Evolutionary conservation across 2,888 invertebrate species (phyloP), one percentile per base, ranked within the genome.

Genomic region (Apodemia zela): DNA sequence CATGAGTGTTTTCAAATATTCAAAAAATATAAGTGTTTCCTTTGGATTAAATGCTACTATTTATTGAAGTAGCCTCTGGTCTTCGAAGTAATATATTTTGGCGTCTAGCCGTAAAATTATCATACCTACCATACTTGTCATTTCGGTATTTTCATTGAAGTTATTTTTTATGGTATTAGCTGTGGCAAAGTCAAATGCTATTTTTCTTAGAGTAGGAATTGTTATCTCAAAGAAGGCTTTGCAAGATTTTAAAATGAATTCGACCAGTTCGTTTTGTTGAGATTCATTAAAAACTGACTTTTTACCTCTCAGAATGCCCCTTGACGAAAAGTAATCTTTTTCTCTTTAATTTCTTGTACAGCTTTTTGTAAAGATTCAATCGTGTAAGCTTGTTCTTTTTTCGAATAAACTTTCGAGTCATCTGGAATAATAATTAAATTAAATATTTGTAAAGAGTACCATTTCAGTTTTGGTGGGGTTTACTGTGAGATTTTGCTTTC

Each of bases 121-220:
- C 69, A 66, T 67, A 72, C 69, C 68, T 69, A 64, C 68, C 71
- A 66, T 66, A 8, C 68, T 71, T 62, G 68, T 67, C 63, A 69
- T 68, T 59, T 51, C 10, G 1, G 65, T 67, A 57, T 67, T 59
- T 67, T 67, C 68, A 62, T 69, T 67, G 59, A 70, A 70, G 35
- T 66, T 45, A 65, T 71, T 35, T 67, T 63, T 60, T 65, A 69
- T 61, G 25, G 68, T 67, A 59, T 67, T 68, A 17, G 65, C 67
- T 11, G 63, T 33, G 61, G 68, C 69, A 69, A 69, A 71, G 64
- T 70, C 62, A 45, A 68, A 71, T n/a, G 71, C 67, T 51, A 69
- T 68, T 61, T 70, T 60, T 58, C 58, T 58, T 33, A 29, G 58
- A 13, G 64, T 66, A 45, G n/a, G n/a, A n/a, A n/a, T 67, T 61